Evolutionary conservation across 2,888 invertebrate species (phyloP).

Genomic region (Folsomia manolachei): DNA sequence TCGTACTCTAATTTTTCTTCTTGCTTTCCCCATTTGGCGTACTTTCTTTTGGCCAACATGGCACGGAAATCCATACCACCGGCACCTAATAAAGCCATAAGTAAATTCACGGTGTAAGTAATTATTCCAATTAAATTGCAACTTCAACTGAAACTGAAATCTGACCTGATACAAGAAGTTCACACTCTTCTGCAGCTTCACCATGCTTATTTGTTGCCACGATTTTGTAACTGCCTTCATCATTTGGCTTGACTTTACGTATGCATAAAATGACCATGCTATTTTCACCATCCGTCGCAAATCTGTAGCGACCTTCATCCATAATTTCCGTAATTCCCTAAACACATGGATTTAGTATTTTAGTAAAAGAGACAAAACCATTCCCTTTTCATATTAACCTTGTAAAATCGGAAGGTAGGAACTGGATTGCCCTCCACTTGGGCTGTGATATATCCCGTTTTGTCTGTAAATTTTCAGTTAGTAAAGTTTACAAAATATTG

Average conservation of each 20-base stretch:
- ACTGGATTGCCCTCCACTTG: slow-evolving; percentile 91
- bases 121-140: not conserved
- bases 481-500: too few relatives aligned
- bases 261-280: slow-evolving; percentile 91
- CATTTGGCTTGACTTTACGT: slow-evolving; percentile 91
- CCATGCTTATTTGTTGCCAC: slow-evolving; percentile 91
- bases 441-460: slow-evolving; percentile 87
- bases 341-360: not conserved
- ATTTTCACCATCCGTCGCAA: slow-evolving; percentile 88
- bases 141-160: too few relatives aligned
- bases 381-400: slow-evolving; percentile 55
- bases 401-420: slow-evolving; percentile 93
- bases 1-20: slow-evolving; percentile 91
- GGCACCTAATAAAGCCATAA: slow-evolving; percentile 77
- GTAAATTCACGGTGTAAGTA: too few relatives aligned
- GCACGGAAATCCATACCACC: slow-evolving; percentile 99
- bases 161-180: slow-evolving; percentile 89
- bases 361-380: not conserved
- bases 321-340: slow-evolving; percentile 83
- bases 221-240: slow-evolving; percentile 94
- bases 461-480: slow-evolving; percentile 62
- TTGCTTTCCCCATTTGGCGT: slow-evolving; percentile 87
- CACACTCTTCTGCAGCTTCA: slow-evolving; percentile 92
- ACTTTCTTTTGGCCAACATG: slow-evolving; percentile 93
- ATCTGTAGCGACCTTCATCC: slow-evolving; percentile 92